phyloP scores from a whole-genome alignment of 2,888 invertebrate species.

The Ecliptopera silaceata region DNA sequence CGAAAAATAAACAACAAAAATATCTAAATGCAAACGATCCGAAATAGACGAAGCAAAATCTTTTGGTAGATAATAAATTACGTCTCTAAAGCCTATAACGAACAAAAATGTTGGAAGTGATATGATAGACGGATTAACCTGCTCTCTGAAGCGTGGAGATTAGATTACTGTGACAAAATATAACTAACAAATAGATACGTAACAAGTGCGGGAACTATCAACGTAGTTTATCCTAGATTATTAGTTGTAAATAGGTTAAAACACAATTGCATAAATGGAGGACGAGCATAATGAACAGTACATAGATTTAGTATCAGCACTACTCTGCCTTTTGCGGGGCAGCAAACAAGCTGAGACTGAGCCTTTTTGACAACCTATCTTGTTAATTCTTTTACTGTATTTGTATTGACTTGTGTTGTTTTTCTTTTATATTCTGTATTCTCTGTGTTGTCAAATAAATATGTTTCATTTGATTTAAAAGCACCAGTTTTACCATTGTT shows the following conservation, averaged over 20 bases:
- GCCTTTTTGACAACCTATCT: no score
- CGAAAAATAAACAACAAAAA: no score
- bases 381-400: no score
- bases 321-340: no score
- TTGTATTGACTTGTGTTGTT: no score
- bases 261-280: background rate
- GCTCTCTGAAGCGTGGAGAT: conserved; percentile 28
- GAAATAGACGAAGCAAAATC: background rate
- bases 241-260: background rate
- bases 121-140: conserved; percentile 29
- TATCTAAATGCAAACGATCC: background rate
- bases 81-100: conserved; percentile 7
- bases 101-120: conserved; percentile 21
- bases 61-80: background rate
- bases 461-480: no score
- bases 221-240: conserved; percentile 3
- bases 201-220: conserved; percentile 12
- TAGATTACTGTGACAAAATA: conserved; percentile 33
- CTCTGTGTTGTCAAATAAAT: no score
- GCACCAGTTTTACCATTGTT: no score
- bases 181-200: conserved; percentile 12
- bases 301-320: no score
- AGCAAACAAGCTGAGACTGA: no score
- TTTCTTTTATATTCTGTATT: no score
- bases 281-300: background rate